A percentile compares a stretch with the other conserved stretches of the same genome.
These are phyloP conservation scores for Papilio glaucus DNA, from an alignment of 1,140 invertebrate species.

Conservation along the genomic window DNA sequence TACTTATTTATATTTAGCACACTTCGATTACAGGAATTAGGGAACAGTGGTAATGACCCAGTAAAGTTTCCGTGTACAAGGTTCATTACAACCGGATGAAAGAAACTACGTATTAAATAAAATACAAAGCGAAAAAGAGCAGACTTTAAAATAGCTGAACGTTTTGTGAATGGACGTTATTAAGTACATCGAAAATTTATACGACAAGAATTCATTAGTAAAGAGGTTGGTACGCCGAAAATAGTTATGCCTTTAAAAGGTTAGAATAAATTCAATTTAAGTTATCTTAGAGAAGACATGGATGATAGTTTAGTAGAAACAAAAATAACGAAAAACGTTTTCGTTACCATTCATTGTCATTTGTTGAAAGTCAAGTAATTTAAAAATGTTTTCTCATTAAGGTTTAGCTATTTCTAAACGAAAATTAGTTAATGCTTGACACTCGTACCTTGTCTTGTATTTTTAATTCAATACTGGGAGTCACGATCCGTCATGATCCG, in stretches of 20 bases:
- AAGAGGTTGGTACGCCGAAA: not conserved
- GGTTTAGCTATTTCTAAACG: not conserved
- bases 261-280: constrained; percentile 20
- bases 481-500: no score
- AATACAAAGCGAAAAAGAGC: constrained; percentile 24
- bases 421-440: not conserved
- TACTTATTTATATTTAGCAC: constrained; percentile 34
- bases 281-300: constrained; percentile 13
- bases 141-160: not conserved
- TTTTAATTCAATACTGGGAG: no score
- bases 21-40: constrained; percentile 32
- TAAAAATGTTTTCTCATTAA: not conserved
- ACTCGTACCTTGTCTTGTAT: no score
- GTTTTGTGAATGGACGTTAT: constrained; percentile 6
- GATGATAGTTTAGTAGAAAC: not conserved
- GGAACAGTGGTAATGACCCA: constrained; percentile 34
- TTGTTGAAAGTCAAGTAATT: not conserved
- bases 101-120: constrained; percentile 2
- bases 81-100: constrained; percentile 24
- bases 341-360: not conserved
- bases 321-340: constrained; percentile 1
- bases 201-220: not conserved
- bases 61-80: constrained; percentile 30
- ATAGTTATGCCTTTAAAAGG: not conserved
- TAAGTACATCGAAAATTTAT: constrained; percentile 4